Conservation (phyloP, 2,113 vertebrate species). For the Haplotaxodon microlepis region DNA sequence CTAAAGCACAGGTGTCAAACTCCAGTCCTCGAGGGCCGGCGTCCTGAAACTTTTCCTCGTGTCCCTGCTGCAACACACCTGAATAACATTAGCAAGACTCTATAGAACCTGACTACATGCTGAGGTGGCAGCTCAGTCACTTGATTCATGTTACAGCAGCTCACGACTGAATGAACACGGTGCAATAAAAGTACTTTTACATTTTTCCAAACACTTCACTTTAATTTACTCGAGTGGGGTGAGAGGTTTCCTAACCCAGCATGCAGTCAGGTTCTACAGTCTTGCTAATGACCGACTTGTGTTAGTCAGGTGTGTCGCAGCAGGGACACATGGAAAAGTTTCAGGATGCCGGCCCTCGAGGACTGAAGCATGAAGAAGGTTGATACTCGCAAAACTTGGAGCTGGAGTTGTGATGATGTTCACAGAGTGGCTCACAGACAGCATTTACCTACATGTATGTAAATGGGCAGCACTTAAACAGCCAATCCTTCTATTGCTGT, state of each 20-base stretch:
- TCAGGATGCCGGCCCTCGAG: neutral
- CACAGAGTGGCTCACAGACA: neutral
- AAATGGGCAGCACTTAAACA: neutral
- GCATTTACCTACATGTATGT: neutral
- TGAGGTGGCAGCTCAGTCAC: neutral
- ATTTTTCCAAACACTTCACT: neutral
- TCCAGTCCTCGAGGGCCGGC: neutral
- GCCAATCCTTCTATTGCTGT: neutral
- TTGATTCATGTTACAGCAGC: neutral
- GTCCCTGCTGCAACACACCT: neutral
- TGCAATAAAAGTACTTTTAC: neutral
- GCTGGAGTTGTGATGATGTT: neutral
- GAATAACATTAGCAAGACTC: too few species aligned
- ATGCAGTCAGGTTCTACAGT: neutral
- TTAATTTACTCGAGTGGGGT: accelerated
- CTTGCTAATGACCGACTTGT: neutral
- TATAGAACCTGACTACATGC: neutral
- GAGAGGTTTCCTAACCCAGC: neutral
- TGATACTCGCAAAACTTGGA: accelerated
- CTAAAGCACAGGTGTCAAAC: neutral
- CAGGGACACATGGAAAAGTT: neutral
- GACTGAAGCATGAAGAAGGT: neutral
- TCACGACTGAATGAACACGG: neutral
- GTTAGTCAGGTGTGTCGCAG: neutral
- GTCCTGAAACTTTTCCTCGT: neutral